Conservation (phyloP, 1,140 invertebrate species). For the Polyergus mexicanus region DNA sequence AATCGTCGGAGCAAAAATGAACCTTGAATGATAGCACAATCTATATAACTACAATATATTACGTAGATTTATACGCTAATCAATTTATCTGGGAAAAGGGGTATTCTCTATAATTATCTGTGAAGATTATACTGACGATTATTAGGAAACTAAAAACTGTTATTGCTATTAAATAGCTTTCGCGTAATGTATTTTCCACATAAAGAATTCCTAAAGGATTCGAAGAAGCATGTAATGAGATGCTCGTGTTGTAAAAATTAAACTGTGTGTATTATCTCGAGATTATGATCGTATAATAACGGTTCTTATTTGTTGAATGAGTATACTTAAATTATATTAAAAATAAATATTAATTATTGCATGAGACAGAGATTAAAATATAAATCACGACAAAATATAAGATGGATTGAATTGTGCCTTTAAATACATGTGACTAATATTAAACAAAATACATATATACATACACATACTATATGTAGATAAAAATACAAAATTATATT, state of each 20-base stretch:
- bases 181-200: not conserved
- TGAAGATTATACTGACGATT: conserved; percentile 24
- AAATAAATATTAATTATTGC: not conserved
- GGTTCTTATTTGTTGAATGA: not conserved
- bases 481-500: not conserved
- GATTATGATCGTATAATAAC: not conserved
- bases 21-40: conserved; percentile 23
- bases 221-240: conserved; percentile 2
- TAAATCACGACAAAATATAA: not conserved
- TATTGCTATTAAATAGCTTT: conserved; percentile 27
- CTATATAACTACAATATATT: not conserved
- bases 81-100: conserved; percentile 6
- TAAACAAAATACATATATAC: not conserved
- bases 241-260: conserved; percentile 12
- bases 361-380: not conserved
- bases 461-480: no score
- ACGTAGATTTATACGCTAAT: conserved; percentile 10
- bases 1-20: not conserved
- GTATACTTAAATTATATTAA: conserved; percentile 5
- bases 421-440: not conserved
- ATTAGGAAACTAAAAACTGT: conserved; percentile 20
- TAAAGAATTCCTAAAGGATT: not conserved
- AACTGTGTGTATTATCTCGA: not conserved
- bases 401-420: not conserved
- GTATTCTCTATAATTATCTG: not conserved